phyloP scores from a whole-genome alignment of 2,797 vertebrate genomes.

The Paguma larvata region DNA sequence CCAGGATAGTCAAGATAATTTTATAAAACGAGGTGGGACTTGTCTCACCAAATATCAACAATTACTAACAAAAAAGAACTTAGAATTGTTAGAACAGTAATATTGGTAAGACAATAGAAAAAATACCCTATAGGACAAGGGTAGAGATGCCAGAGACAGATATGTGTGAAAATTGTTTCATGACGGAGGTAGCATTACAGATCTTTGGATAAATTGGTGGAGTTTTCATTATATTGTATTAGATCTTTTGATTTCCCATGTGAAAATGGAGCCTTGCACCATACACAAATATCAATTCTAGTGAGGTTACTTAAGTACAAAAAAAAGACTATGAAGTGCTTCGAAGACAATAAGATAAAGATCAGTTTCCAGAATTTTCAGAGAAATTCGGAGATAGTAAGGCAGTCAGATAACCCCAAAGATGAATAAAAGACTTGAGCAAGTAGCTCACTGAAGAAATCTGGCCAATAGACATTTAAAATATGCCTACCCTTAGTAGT shows the following conservation, averaged over 20 bases:
- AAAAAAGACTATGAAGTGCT: neutral
- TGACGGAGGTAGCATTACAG: neutral
- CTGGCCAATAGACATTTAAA: neutral
- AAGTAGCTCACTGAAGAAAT: neutral
- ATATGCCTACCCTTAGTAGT: neutral
- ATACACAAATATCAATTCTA: neutral
- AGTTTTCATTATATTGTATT: neutral
- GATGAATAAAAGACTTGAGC: neutral
- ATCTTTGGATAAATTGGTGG: neutral
- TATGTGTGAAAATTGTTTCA: neutral
- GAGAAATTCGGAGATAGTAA: neutral
- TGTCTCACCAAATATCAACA: neutral
- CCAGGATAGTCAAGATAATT: neutral
- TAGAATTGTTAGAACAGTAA: neutral
- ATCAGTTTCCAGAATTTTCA: neutral
- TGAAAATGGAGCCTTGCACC: neutral
- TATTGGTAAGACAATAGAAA: neutral
- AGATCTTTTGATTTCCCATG: conserved; percentile 2
- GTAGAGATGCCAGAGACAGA: neutral
- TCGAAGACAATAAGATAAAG: neutral
- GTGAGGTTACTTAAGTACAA: neutral
- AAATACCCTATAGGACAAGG: neutral
- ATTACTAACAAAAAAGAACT: neutral
- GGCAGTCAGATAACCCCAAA: neutral
- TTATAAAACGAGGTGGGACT: neutral